Conservation (phyloP, 2,888 invertebrate genomes). For the Agrotis clavis region DNA sequence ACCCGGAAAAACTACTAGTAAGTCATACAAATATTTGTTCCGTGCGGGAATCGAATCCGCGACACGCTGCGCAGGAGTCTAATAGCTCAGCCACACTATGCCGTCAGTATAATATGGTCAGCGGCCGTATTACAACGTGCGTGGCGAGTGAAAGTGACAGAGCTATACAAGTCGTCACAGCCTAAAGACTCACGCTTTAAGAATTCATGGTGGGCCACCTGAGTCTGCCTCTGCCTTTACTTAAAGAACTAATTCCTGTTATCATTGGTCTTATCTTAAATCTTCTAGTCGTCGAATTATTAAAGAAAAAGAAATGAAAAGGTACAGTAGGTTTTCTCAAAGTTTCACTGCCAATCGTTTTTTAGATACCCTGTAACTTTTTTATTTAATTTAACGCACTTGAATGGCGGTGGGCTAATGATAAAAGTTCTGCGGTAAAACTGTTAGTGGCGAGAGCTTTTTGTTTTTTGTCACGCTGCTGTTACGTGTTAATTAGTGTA, state of each 20-base stretch:
- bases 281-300: background rate
- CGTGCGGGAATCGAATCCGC: no score
- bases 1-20: no score
- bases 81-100: no score
- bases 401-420: constrained; percentile 25
- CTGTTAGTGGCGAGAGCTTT: constrained; percentile 11
- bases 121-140: no score
- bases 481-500: constrained; percentile 24
- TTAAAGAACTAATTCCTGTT: background rate
- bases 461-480: constrained; percentile 14
- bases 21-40: no score
- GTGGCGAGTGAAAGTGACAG: no score
- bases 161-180: no score
- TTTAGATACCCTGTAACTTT: constrained; percentile 10
- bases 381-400: constrained; percentile 25
- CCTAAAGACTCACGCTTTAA: no score
- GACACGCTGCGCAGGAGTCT: no score
- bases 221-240: no score
- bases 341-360: constrained; percentile 12
- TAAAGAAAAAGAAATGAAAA: background rate
- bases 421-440: constrained; percentile 24
- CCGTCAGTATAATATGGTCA: no score
- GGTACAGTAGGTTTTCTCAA: background rate
- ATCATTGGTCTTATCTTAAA: background rate
- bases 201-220: no score